These are phyloP conservation scores for Leptura quadrifasciata DNA, from an alignment of 2,888 invertebrate species.

Conservation along the genomic window DNA sequence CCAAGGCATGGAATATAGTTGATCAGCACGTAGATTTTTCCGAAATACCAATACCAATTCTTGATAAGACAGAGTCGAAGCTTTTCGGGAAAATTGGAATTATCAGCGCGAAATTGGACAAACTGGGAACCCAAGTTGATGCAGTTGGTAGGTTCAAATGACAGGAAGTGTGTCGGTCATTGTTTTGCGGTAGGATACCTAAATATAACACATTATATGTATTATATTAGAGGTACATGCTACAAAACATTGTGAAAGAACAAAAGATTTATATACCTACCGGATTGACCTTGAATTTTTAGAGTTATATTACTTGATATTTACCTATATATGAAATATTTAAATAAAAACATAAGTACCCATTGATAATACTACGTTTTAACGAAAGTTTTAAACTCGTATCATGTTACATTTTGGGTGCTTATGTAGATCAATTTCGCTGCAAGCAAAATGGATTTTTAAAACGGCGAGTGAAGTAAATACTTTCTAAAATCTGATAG, in stretches of 20 bases:
- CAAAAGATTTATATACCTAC: neutral
- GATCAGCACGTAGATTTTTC: conserved; percentile 74
- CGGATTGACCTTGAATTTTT: neutral
- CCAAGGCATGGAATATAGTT: conserved; percentile 80
- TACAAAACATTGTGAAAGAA: neutral
- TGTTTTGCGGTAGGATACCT: conserved; percentile 4
- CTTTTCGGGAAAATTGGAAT: conserved; percentile 76
- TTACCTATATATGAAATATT: too few species aligned
- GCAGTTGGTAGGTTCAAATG: conserved; percentile 58
- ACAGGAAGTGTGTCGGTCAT: neutral
- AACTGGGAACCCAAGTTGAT: conserved; percentile 68
- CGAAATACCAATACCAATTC: conserved; percentile 78
- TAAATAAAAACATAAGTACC: too few species aligned
- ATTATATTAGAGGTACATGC: neutral
- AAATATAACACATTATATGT: neutral
- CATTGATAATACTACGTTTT: too few species aligned
- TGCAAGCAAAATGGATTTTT: too few species aligned
- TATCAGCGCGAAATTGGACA: conserved; percentile 71
- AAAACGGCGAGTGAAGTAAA: too few species aligned
- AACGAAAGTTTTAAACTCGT: too few species aligned
- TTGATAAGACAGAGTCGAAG: conserved; percentile 78
- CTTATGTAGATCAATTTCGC: too few species aligned
- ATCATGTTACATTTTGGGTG: too few species aligned
- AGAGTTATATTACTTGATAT: too few species aligned
- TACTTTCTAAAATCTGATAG: too few species aligned